Conservation (phyloP, 2,797 vertebrate species). For the Knipowitschia caucasica region DNA sequence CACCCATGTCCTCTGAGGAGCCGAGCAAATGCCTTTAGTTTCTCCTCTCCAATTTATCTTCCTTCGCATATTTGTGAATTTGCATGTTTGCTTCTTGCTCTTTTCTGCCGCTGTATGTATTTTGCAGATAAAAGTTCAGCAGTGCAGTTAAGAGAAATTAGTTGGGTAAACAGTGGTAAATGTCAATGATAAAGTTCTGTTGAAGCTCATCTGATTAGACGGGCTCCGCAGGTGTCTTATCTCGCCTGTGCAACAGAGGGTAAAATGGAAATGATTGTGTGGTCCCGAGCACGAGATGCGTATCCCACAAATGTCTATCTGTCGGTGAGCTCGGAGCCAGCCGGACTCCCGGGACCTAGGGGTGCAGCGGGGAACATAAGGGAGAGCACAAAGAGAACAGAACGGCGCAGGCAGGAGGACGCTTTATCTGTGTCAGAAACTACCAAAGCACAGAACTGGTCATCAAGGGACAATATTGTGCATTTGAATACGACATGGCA, state of each 20-base stretch:
- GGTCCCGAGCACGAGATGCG: conserved; percentile 70
- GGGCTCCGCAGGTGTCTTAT: conserved; percentile 77
- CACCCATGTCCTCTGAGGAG: conserved; percentile 49
- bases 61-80: conserved; percentile 71
- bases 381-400: conserved; percentile 32
- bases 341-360: conserved; percentile 61
- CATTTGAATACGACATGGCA: neutral
- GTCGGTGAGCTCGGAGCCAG: conserved; percentile 47
- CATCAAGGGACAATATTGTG: conserved; percentile 15
- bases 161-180: conserved; percentile 83
- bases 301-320: conserved; percentile 76
- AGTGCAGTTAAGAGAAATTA: conserved; percentile 83
- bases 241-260: conserved; percentile 75
- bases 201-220: conserved; percentile 79
- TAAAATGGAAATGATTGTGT: conserved; percentile 80
- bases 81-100: conserved; percentile 72
- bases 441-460: conserved; percentile 32
- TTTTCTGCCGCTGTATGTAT: conserved; percentile 70
- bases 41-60: conserved; percentile 55
- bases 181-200: conserved; percentile 84
- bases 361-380: conserved; percentile 44
- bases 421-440: conserved; percentile 30
- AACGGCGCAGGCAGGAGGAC: conserved; percentile 23
- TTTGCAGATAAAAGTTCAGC: conserved; percentile 81
- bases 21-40: conserved; percentile 34